phyloP scores from a whole-genome alignment of 2,888 invertebrate genomes.

The Alentia gelatinosa region DNA sequence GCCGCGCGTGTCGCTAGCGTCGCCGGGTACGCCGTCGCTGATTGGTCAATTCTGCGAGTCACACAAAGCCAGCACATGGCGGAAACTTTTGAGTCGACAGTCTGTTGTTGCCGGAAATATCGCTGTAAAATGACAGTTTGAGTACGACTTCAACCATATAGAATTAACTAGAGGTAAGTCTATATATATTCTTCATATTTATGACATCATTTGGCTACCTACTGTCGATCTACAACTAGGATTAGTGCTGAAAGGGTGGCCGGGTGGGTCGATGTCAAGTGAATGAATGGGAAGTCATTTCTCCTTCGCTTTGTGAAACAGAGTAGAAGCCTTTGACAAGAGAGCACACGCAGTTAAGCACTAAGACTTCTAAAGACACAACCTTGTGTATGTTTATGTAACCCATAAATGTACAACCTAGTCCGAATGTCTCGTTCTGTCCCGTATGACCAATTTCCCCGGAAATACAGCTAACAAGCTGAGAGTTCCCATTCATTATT shows the following conservation, averaged over 20 bases:
- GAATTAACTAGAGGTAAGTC: neutral
- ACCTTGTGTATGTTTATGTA: too few relatives aligned
- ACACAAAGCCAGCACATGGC: conserved; percentile 50
- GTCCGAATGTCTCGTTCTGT: too few relatives aligned
- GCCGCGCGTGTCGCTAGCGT: neutral
- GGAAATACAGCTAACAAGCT: too few relatives aligned
- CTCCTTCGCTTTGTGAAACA: conserved; percentile 2
- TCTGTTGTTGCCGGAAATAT: neutral
- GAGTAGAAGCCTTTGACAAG: too few relatives aligned
- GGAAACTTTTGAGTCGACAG: conserved; percentile 35
- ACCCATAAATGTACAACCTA: too few relatives aligned
- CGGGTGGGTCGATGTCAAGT: neutral
- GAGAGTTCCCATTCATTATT: too few relatives aligned
- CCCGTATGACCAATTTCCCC: too few relatives aligned
- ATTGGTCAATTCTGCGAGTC: neutral
- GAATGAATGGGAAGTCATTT: neutral
- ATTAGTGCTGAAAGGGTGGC: neutral
- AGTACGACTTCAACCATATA: neutral
- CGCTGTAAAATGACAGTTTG: conserved; percentile 21
- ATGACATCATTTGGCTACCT: neutral
- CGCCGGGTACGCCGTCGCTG: neutral
- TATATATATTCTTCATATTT: neutral
- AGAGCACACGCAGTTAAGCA: too few relatives aligned
- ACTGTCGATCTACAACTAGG: neutral
- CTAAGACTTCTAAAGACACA: too few relatives aligned